phyloP scores from a whole-genome alignment of 2,113 vertebrate species.

The Nematolebias whitei region DNA sequence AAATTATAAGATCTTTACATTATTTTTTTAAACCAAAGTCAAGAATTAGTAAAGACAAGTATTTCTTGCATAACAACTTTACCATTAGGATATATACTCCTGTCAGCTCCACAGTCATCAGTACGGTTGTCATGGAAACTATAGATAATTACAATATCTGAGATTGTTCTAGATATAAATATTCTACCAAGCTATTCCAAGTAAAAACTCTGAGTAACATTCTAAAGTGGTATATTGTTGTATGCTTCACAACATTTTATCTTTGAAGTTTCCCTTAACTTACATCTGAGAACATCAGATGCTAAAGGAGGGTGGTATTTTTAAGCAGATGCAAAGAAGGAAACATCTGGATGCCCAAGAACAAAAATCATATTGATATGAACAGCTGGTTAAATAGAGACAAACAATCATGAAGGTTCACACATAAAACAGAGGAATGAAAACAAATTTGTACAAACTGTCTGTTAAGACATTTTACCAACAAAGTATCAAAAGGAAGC shows the following conservation, averaged over 20 bases:
- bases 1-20: too few relatives aligned
- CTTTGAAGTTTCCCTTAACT: slow-evolving; percentile 22
- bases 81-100: not conserved
- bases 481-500: not conserved
- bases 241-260: not conserved
- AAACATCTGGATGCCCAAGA: slow-evolving; percentile 33
- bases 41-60: too few relatives aligned
- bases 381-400: slow-evolving; percentile 20
- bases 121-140: not conserved
- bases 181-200: not conserved
- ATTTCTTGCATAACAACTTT: not conserved
- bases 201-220: not conserved
- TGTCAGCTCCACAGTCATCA: not conserved
- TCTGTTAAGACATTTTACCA: not conserved
- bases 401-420: not conserved
- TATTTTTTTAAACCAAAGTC: too few relatives aligned
- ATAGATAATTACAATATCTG: not conserved
- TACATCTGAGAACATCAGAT: slow-evolving; percentile 45
- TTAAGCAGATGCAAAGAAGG: slow-evolving; percentile 3
- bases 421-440: not conserved
- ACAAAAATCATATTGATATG: not conserved
- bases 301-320: slow-evolving; percentile 28
- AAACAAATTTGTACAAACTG: not conserved
- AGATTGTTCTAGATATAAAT: not conserved
- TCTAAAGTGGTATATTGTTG: not conserved